Evolutionary conservation across 2,888 invertebrate species (phyloP), one percentile per base, ranked within the genome.

Genomic region (Pseudococcus jackbeardsleyi): DNA sequence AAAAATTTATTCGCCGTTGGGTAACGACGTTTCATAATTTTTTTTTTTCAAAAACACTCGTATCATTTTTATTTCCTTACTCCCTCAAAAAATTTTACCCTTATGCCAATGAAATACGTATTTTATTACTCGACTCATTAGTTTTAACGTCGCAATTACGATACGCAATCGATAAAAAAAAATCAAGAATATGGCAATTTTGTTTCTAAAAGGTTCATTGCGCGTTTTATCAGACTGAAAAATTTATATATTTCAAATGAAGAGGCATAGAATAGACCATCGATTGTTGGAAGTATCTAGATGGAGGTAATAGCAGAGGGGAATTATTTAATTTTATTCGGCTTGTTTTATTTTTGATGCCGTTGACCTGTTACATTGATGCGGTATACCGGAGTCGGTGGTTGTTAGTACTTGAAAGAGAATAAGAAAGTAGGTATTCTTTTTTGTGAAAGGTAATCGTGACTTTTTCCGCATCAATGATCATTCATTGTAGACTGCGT

Each of bases 391-490:
- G 68, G 68, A 86, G 86, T 86, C 86, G 72, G 48, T 86, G 86
- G 68, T 72, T 33, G 68, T 72, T 72, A 33, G 68, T 72, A 86
- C 50, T 48, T 84, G 46, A 72, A 86, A 64, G 68, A 86, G 86
- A 86, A 86, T 86, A 86, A 72, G 86, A 86, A 86, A 86, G 86
- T 86, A 86, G 54, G 54, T 85, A 85, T 77, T 39, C 64, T 86
- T 86, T 86, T 86, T 86, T 86, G 86, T 86, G 86, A 86, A 86
- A 86, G 86, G 86, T 72, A 86, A 86, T 86, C 86, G 86, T 86
- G 86, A 86, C 86, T 86, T 86, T 86, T 86, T 86, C 86, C 86
- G 86, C 86, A 86, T 86, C 86, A 86, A 72, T 48, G 86, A 86
- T 72, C 26, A 72, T 33, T 72, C 68, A 72, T 72, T 72, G 68